Evolutionary conservation across 1,140 invertebrate genomes (phyloP).

Genomic region (Helicorthomorpha holstii): DNA sequence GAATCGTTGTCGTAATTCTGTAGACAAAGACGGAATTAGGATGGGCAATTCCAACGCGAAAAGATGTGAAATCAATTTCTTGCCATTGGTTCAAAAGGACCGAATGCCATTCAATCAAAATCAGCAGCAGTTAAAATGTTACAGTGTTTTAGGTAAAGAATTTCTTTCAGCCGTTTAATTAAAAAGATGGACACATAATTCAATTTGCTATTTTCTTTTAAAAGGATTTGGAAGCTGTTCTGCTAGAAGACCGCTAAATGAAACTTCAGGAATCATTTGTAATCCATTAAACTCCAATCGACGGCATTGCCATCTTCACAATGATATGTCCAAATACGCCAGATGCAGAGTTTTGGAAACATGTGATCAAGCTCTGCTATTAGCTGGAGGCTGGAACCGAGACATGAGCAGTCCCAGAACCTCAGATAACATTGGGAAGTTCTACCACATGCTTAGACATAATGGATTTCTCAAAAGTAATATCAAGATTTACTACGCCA

Average conservation of each 20-base stretch:
- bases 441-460: conserved; percentile 28
- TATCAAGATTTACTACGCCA: conserved; percentile 37
- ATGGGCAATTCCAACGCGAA: conserved; percentile 9
- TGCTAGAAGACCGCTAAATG: conserved; percentile 21
- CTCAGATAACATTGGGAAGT: conserved; percentile 21
- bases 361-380: conserved; percentile 34
- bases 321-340: conserved; percentile 24
- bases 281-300: conserved; percentile 31
- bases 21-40: conserved; percentile 16
- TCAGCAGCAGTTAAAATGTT: conserved; percentile 21
- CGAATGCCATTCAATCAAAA: conserved; percentile 11
- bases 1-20: conserved; percentile 24
- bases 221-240: conserved; percentile 30
- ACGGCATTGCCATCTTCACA: conserved; percentile 28
- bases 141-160: conserved; percentile 10
- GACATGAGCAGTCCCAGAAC: conserved; percentile 23
- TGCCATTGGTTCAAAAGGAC: conserved; percentile 24
- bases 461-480: conserved; percentile 32
- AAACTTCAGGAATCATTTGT: conserved; percentile 27
- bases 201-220: conserved; percentile 5
- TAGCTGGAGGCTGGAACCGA: conserved; percentile 37
- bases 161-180: too few relatives aligned
- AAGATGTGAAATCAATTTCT: conserved; percentile 31
- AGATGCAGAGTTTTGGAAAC: conserved; percentile 33
- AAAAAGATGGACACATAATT: not conserved